phyloP scores from a whole-genome alignment of 2,888 invertebrate genomes.

The Tortricodes alternella region DNA sequence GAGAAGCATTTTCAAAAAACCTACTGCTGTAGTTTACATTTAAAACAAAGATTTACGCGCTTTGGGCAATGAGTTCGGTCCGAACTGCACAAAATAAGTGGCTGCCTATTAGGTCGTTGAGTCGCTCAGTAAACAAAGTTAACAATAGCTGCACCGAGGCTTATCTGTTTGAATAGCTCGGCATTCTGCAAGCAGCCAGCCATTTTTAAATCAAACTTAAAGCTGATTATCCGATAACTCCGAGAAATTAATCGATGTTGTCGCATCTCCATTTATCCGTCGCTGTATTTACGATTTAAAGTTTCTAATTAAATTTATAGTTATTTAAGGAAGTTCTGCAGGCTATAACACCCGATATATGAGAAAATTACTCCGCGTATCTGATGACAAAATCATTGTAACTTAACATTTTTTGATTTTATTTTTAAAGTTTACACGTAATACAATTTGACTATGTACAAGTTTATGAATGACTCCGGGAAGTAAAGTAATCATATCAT shows the following conservation, averaged over 20 bases:
- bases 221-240: slow-evolving; percentile 5
- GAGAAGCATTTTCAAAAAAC: too few species aligned
- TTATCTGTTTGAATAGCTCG: background rate
- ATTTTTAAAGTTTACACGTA: too few species aligned
- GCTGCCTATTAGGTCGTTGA: background rate
- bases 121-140: slow-evolving; percentile 14
- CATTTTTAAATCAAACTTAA: slow-evolving; percentile 11
- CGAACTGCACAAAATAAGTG: background rate
- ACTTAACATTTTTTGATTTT: too few species aligned
- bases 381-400: too few species aligned
- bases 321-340: too few species aligned
- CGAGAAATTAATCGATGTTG: slow-evolving; percentile 6
- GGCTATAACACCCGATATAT: too few species aligned
- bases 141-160: background rate
- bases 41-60: background rate
- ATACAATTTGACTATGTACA: too few species aligned
- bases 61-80: background rate
- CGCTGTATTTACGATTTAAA: background rate
- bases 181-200: background rate
- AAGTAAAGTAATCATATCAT: too few species aligned
- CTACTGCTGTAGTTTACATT: too few species aligned
- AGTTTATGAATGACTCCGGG: too few species aligned
- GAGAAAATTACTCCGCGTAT: too few species aligned
- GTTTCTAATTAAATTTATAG: too few species aligned
- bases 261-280: slow-evolving; percentile 9